phyloP scores from a whole-genome alignment of 2,888 invertebrate species.

The Heteromurus nitidus region DNA sequence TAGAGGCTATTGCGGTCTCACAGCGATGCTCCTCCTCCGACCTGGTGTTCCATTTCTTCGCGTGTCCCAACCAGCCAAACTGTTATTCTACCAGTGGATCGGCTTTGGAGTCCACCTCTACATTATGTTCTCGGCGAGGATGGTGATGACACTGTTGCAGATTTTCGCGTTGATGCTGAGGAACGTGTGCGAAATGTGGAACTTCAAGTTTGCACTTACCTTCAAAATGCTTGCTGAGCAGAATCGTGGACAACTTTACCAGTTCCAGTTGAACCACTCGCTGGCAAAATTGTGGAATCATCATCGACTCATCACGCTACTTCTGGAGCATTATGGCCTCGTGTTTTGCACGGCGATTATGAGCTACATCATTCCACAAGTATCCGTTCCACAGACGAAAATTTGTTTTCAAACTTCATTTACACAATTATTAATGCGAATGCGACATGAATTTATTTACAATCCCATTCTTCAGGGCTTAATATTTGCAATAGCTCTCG shows the following conservation, averaged over 20 bases:
- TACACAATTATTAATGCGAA: not conserved
- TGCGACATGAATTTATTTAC: not conserved
- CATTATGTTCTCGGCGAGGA: slow-evolving; percentile 12
- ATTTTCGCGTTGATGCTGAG: slow-evolving; percentile 50
- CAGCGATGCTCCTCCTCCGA: slow-evolving; percentile 22
- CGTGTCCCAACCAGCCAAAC: not conserved
- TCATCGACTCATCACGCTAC: slow-evolving; percentile 52
- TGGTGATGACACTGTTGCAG: slow-evolving; percentile 37
- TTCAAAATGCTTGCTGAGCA: slow-evolving; percentile 44
- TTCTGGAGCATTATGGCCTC: slow-evolving; percentile 46
- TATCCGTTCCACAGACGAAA: not conserved
- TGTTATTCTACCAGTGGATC: slow-evolving; percentile 16
- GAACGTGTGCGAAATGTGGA: slow-evolving; percentile 65
- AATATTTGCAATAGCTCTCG: slow-evolving; percentile 10
- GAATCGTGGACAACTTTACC: slow-evolving; percentile 41
- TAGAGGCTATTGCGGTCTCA: not conserved
- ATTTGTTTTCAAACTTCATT: too few relatives aligned
- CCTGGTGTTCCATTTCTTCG: not conserved
- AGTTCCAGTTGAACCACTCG: slow-evolving; percentile 38
- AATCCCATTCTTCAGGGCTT: not conserved
- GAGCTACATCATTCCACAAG: slow-evolving; percentile 17
- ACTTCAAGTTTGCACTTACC: slow-evolving; percentile 62
- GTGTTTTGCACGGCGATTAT: slow-evolving; percentile 34
- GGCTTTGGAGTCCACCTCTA: slow-evolving; percentile 19
- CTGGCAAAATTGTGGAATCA: slow-evolving; percentile 55